These are phyloP conservation scores for Lepidurus arcticus DNA, from an alignment of 1,140 invertebrate genomes.

Conservation along the genomic window DNA sequence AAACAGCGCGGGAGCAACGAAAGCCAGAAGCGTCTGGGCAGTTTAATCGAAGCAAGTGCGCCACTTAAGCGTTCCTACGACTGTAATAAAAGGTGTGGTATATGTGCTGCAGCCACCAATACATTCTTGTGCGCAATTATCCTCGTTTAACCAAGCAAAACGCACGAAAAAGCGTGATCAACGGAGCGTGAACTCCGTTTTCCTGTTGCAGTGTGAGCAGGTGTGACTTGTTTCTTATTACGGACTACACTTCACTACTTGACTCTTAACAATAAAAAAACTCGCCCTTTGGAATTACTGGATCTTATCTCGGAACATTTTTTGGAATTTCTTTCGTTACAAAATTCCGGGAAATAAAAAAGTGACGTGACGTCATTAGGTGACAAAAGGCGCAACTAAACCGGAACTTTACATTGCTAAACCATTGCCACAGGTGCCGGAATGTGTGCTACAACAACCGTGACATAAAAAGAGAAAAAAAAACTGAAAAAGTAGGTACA, in stretches of 20 bases:
- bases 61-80: not conserved
- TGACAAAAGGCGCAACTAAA: not conserved
- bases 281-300: not conserved
- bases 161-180: not conserved
- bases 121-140: not conserved
- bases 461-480: not conserved
- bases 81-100: not conserved
- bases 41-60: not conserved
- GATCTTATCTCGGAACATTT: not conserved
- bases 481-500: not conserved
- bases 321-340: no score
- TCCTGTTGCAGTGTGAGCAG: slow-evolving; percentile 17
- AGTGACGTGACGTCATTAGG: not conserved
- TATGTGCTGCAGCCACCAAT: not conserved
- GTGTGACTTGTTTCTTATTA: not conserved
- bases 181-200: not conserved
- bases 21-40: not conserved
- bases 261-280: not conserved
- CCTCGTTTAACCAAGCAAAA: not conserved
- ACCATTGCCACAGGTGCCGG: slow-evolving; percentile 12
- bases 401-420: not conserved
- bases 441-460: not conserved
- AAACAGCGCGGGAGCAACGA: not conserved
- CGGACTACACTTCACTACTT: not conserved
- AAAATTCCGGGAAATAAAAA: not conserved